These are phyloP conservation scores for Heterodera filipjevi DNA, from an alignment of 2,888 invertebrate genomes.

Conservation along the genomic window DNA sequence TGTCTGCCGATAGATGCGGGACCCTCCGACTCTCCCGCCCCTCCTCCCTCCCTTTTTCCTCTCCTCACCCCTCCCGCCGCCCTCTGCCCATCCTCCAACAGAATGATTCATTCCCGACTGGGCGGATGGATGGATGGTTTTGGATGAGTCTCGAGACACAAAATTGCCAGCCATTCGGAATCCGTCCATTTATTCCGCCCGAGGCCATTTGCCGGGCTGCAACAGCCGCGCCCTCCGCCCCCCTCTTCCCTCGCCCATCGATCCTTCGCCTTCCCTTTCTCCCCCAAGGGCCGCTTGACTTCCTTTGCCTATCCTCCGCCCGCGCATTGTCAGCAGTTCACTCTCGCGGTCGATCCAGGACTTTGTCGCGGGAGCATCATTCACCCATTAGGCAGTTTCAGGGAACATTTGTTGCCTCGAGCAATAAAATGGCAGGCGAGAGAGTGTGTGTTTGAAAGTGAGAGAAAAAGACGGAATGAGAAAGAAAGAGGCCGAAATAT, in stretches of 20 bases:
- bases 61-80: no score
- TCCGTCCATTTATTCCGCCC: conserved; percentile 11
- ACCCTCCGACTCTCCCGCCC: background rate
- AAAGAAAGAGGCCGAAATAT: background rate
- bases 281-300: conserved; percentile 7
- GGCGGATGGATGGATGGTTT: background rate
- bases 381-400: background rate
- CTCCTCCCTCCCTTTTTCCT: no score
- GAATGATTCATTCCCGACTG: conserved; percentile 6
- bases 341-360: conserved; percentile 1
- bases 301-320: background rate
- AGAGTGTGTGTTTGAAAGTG: background rate
- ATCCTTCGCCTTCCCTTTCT: background rate
- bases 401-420: conserved; percentile 14
- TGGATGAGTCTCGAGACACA: background rate
- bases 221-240: conserved; percentile 20
- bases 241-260: background rate
- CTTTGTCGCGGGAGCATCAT: background rate
- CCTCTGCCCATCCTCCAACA: background rate
- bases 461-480: background rate
- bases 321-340: background rate
- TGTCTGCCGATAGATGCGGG: conserved; percentile 14
- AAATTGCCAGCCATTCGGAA: conserved; percentile 21
- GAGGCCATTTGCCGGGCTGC: conserved; percentile 2
- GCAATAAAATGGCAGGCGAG: background rate